Evolutionary conservation across 2,113 vertebrate genomes (phyloP), one percentile per base, ranked within the genome.

Genomic region (Cheilinus undulatus): DNA sequence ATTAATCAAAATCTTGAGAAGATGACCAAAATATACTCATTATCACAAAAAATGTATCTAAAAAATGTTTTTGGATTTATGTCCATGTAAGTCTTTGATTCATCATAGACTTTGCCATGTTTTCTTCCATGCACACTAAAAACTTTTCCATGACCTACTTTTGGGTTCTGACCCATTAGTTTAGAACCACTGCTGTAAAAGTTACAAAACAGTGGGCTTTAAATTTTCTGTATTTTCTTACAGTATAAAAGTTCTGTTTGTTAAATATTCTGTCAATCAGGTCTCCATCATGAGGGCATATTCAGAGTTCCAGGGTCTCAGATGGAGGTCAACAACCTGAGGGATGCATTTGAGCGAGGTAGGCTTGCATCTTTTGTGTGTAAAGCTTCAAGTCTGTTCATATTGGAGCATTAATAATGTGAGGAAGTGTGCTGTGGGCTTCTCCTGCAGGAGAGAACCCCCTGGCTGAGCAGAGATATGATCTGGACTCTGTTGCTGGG

Each of bases 231-330:
- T 34, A 34, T 34, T 34, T 27, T 50, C 49, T 26, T 24, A 53
- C 14, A 10, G 11, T 27, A 5, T 22, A 8, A 15, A 54, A 1
- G 5, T 23, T 56, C 5, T 38, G 15, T 3, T 34, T 43, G 26
- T 17, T 2, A 2, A 0, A 7, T 26, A 20, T 28, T 38, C 51
- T 38, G 46, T 58, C 51, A 24, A 3, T 12, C 80, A 97, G 96
- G 96, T 73, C 88, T 97, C 27, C 96, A 97, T 75, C 96, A 97
- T 53, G 96, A 97, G 78, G 96, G 96, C 27, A 96, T 97, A 75
- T 97, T 97, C 64, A 90, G 96, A 66, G 95, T 97, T 23, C 94
- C 96, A 0, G 96, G 96, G 0, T 93, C 95, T 26, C 95, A 96
- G 78, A 65, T 70, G 32, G 93, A 95, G 49, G 91, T 97, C 52